These are phyloP conservation scores for Leucophenga montana DNA, from an alignment of 2,888 invertebrate species.

Conservation along the genomic window DNA sequence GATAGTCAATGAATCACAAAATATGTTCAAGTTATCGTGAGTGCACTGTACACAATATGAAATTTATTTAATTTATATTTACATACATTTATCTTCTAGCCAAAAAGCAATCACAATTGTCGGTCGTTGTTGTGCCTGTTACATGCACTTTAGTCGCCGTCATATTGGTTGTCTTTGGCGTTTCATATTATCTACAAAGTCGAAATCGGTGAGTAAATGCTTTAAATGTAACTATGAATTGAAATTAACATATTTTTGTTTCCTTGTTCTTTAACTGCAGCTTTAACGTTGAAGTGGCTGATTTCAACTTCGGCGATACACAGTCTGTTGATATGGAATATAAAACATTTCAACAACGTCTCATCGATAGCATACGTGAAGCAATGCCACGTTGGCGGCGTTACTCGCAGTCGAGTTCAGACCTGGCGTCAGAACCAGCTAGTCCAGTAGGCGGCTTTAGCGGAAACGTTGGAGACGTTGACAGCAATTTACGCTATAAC, in stretches of 20 bases:
- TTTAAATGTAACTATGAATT: not conserved
- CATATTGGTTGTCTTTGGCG: constrained; percentile 88
- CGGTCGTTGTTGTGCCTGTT: constrained; percentile 91
- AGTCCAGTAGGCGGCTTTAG: constrained; percentile 42
- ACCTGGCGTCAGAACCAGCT: constrained; percentile 61
- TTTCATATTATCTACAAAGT: constrained; percentile 89
- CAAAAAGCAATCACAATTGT: constrained; percentile 85
- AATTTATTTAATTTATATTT: not conserved
- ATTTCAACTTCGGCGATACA: constrained; percentile 89
- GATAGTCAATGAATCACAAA: too few relatives aligned
- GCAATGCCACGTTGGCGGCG: constrained; percentile 73
- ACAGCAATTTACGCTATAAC: constrained; percentile 68
- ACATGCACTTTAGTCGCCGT: constrained; percentile 86
- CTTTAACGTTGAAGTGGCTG: constrained; percentile 89
- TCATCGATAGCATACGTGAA: constrained; percentile 83
- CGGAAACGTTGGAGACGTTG: constrained; percentile 58
- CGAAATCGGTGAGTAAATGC: constrained; percentile 78
- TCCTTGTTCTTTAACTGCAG: constrained; percentile 72
- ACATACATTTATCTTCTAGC: constrained; percentile 74
- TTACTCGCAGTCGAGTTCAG: constrained; percentile 60
- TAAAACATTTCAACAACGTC: constrained; percentile 87
- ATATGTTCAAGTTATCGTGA: too few relatives aligned
- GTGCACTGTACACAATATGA: too few relatives aligned
- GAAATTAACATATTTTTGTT: constrained; percentile 6
- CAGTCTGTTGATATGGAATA: constrained; percentile 86